Conservation (phyloP, 2,113 vertebrate genomes). For the Hemicordylus capensis region DNA sequence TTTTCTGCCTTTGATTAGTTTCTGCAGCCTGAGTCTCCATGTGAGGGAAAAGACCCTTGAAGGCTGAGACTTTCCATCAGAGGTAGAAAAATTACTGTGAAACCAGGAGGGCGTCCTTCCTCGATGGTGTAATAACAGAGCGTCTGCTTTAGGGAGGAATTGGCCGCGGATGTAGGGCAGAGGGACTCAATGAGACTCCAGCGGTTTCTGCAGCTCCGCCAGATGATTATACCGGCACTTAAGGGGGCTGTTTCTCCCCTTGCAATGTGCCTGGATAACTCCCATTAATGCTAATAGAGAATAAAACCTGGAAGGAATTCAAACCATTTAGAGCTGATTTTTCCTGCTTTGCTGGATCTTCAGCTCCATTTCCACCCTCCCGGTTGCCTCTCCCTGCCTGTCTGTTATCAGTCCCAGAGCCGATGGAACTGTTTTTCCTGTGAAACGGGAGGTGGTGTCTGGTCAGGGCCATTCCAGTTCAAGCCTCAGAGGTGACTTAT, state of each 20-base stretch:
- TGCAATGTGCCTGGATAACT: not conserved
- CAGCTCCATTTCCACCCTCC: not conserved
- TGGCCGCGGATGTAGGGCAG: not conserved
- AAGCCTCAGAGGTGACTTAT: not conserved
- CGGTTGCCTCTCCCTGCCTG: not conserved
- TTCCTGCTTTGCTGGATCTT: not conserved
- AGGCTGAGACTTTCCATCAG: not conserved
- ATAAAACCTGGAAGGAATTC: not conserved
- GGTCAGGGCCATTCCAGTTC: no score
- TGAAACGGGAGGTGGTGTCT: not conserved
- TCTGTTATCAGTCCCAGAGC: not conserved
- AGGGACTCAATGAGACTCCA: rapidly evolving
- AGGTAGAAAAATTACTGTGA: not conserved
- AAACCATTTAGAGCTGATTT: not conserved
- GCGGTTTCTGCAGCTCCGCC: rapidly evolving
- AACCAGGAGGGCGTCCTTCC: not conserved
- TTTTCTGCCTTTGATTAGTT: not conserved
- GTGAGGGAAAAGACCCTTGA: not conserved
- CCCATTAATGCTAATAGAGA: not conserved
- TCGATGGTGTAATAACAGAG: not conserved
- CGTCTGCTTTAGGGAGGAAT: rapidly evolving
- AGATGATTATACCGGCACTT: not conserved
- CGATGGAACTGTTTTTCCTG: not conserved
- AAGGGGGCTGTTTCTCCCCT: not conserved
- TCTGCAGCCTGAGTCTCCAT: not conserved